Evolutionary conservation across 1,140 invertebrate species (phyloP), one percentile per base, ranked within the genome.

Genomic region (Formica exsecta): DNA sequence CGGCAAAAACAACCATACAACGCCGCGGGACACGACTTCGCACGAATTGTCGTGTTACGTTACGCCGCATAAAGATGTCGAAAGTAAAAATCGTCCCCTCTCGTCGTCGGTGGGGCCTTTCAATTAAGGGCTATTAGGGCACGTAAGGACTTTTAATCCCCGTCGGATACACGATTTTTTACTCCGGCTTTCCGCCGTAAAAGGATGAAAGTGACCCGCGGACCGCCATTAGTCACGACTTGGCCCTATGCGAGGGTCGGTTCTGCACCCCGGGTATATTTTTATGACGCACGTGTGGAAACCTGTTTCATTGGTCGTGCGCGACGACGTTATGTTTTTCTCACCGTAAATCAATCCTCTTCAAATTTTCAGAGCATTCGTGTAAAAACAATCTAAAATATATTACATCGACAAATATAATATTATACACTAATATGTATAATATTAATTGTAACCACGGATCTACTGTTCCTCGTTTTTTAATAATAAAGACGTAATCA

Each of bases 61-160:
- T 76, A 76, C 84, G 84, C 66, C 25, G 85, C 87, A 91, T 91
- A 92, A 91, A 92, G 89, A 87, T 91, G 86, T 91, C 90, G 87
- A 79, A 65, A 22, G 64, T 70, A 73, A 90, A 89, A 89, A 86
- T 87, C 48, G 70, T 74, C 77, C 88, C 61, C 80, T 62, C 71
- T 29, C 73, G 54, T 71, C 77, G 65, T 62, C 74, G 76, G 59
- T 79, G 79, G 86, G 71, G 86, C 73, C 87, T 92, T 92, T 92
- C 92, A 91, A 93, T 92, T 93, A 92, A 87, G 85, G 87, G 88
- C 87, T 91, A 93, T 93, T 93, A 93, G 77, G 76, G 61, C 62
- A 73, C 66, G 86, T 92, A 91, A 89, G 89, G 83, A 91, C 79
- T 89, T 88, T 92, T 89, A 88, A 93, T 92, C 90, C 88, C 80